Conservation (phyloP, 2,888 invertebrate species). For the Euplagia quadripunctaria region DNA sequence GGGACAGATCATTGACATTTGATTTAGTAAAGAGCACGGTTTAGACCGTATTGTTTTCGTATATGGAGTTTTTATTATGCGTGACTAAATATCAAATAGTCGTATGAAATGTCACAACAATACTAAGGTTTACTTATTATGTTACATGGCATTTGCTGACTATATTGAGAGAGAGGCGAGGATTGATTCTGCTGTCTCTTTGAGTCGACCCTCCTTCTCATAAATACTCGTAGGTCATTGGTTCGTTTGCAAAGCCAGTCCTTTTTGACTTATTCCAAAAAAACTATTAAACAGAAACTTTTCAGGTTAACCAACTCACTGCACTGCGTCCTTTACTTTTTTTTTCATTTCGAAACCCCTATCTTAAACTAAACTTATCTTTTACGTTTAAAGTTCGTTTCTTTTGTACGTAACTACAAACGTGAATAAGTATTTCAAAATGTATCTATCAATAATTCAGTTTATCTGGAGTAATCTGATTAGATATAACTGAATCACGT, state of each 20-base stretch:
- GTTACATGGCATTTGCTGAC: background rate
- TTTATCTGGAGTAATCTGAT: conserved; percentile 10
- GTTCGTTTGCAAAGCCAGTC: too few species aligned
- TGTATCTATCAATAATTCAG: background rate
- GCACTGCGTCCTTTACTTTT: too few species aligned
- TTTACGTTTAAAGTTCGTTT: too few species aligned
- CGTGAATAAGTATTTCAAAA: background rate
- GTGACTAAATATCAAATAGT: background rate
- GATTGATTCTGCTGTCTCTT: background rate
- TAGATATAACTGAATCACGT: background rate
- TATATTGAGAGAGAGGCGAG: background rate
- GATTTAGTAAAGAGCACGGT: conserved; percentile 43
- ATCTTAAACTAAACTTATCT: too few species aligned
- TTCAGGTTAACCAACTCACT: too few species aligned
- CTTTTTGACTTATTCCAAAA: too few species aligned
- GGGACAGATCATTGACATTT: conserved; percentile 52
- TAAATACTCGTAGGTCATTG: too few species aligned
- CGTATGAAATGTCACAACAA: background rate
- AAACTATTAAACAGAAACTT: too few species aligned
- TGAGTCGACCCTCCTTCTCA: too few species aligned
- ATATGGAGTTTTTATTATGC: conserved; percentile 11
- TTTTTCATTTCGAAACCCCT: too few species aligned
- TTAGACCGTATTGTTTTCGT: conserved; percentile 23
- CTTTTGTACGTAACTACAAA: too few species aligned
- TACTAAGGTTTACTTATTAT: background rate